Evolutionary conservation across 2,888 invertebrate genomes (phyloP), one percentile per base, ranked within the genome.

Genomic region (Diarsia dahlii): DNA sequence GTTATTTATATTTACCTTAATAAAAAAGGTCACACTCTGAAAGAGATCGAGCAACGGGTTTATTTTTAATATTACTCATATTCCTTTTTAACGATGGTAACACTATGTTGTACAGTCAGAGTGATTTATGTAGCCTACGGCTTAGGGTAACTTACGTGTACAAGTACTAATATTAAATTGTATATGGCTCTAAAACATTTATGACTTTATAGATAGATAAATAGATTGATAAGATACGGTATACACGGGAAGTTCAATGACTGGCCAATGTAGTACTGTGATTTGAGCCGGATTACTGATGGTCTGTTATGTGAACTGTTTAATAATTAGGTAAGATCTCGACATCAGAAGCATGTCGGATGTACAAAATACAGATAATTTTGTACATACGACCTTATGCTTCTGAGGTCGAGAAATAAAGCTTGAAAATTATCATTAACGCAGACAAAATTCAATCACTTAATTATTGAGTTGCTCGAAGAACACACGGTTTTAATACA

Each of bases 41-140:
- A 65, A 70, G 54, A 66, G 71, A 48, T 72, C 66, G 66, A 74
- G 60, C 60, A 39, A 48, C 60, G 58, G 56, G 58, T 48, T 74
- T 70, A 64, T 28, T 58, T 83, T 68, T 62, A 50, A 65, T 83
- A 65, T 58, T 67, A 64, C n/a, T 63, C n/a, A 52, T 71, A 48
- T 48, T 70, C 20, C 13, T 68, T 60, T 70, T 70, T 60, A 54
- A 46, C 9, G 28, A 65, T 23, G 48, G 54, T 48, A 67, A 71
- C 70, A 81, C 81, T 66, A 67, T 50, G 46, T 66, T 68, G 72
- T 68, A 64, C 58, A 81, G 76, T 84, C 70, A 68, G 68, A 50
- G 69, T 62, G 39, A 39, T 58, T 58, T 58, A 56, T 68, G 15
- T 48, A 50, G 85, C 34, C 63, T 77, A 74, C 34, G 23, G 68